Evolutionary conservation across 2,113 vertebrate species (phyloP).

Genomic region (Pao palembangensis): DNA sequence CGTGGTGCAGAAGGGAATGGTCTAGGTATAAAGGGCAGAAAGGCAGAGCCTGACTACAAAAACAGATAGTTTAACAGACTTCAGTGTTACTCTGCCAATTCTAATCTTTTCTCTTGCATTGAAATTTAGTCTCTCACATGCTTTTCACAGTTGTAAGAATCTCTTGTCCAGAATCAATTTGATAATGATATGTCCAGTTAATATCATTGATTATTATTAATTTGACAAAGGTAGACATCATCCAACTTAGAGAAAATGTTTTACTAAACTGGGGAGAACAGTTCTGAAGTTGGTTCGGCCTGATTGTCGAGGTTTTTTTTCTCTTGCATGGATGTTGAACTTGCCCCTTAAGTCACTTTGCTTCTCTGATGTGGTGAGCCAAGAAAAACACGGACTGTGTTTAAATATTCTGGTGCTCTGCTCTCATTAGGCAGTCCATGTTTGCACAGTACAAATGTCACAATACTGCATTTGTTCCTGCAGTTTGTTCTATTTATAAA

Average conservation of each 20-base stretch:
- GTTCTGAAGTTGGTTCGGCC: background rate
- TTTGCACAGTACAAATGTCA: conserved; percentile 61
- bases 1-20: conserved; percentile 11
- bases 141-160: too few relatives aligned
- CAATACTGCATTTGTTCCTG: background rate
- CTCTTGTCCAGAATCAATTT: too few relatives aligned
- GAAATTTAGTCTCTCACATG: too few relatives aligned
- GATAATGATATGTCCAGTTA: too few relatives aligned
- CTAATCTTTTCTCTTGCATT: background rate
- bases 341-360: conserved; percentile 52
- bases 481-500: too few relatives aligned
- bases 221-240: too few relatives aligned
- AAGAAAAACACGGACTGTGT: conserved; percentile 58
- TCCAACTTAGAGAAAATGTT: too few relatives aligned
- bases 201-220: too few relatives aligned
- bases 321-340: background rate
- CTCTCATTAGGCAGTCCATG: conserved; percentile 46
- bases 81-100: conserved; percentile 18
- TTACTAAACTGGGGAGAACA: too few relatives aligned
- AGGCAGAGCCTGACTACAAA: conserved; percentile 16
- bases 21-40: conserved; percentile 18
- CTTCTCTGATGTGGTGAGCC: conserved; percentile 50
- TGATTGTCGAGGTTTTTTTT: conserved; percentile 10
- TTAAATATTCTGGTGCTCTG: conserved; percentile 29
- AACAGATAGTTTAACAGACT: conserved; percentile 28